Evolutionary conservation across 2,888 invertebrate species (phyloP).

Genomic region (Rotaria macrura): DNA sequence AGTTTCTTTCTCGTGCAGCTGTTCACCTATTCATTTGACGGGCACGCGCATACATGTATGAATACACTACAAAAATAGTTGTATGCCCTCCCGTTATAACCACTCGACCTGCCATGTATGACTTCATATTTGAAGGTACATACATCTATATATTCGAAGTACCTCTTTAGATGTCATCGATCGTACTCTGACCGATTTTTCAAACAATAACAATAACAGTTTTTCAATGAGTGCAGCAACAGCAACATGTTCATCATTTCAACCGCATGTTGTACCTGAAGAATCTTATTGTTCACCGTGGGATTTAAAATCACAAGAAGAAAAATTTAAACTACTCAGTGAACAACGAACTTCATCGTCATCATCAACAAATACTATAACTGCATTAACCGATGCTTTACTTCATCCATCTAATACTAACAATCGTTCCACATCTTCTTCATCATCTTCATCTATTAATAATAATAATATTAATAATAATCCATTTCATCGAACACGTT

Average conservation of each 20-base stretch:
- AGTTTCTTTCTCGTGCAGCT: background rate
- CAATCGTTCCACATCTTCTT: background rate
- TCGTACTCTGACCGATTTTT: background rate
- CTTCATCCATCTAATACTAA: background rate
- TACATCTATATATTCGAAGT: background rate
- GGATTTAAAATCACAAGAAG: constrained; percentile 32
- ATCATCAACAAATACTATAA: background rate
- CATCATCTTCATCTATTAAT: background rate
- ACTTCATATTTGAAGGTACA: background rate
- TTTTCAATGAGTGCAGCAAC: background rate
- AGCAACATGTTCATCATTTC: background rate
- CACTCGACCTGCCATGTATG: background rate
- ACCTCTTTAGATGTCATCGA: background rate
- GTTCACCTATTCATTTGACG: background rate
- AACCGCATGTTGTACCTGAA: background rate
- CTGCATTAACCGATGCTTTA: background rate
- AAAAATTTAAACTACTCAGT: constrained; percentile 24
- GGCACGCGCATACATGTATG: background rate
- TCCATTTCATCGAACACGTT: background rate
- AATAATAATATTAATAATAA: background rate
- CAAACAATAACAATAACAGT: background rate
- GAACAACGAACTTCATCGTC: background rate
- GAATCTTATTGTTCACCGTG: constrained; percentile 32
- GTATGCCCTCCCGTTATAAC: background rate
- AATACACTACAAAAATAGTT: background rate